These are phyloP conservation scores for Melanogrammus aeglefinus DNA, from an alignment of 2,797 vertebrate species.

Conservation along the genomic window DNA sequence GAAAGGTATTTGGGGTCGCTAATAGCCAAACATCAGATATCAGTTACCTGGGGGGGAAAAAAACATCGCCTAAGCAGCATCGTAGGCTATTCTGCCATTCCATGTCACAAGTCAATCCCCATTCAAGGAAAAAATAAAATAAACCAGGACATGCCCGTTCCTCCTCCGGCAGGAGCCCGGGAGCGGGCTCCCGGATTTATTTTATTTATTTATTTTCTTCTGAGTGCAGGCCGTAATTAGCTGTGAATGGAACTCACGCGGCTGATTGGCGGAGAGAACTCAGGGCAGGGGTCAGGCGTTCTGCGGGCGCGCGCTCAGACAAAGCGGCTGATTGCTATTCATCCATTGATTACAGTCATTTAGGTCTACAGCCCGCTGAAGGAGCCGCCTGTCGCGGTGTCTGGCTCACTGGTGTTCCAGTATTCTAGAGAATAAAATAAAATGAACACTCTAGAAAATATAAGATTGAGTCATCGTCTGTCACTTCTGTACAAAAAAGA, in stretches of 20 bases:
- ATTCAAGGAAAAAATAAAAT: conserved; percentile 47
- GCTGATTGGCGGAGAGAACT: conserved; percentile 62
- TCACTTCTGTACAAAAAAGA: not conserved
- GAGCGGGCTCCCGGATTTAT: conserved; percentile 48
- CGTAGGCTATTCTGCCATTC: conserved; percentile 12
- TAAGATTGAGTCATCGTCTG: conserved; percentile 28
- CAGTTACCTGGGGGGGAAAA: not conserved
- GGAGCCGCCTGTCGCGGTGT: conserved; percentile 48
- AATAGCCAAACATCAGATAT: too few relatives aligned
- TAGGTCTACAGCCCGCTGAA: conserved; percentile 60
- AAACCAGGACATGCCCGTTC: conserved; percentile 46
- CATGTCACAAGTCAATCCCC: conserved; percentile 30
- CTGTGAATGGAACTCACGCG: conserved; percentile 51
- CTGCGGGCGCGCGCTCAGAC: conserved; percentile 51
- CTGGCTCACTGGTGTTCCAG: conserved; percentile 15
- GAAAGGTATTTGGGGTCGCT: not conserved
- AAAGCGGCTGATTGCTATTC: conserved; percentile 77
- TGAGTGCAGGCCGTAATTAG: conserved; percentile 55
- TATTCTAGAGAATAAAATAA: not conserved
- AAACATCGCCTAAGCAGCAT: not conserved
- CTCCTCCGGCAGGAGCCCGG: conserved; percentile 51
- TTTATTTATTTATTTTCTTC: too few relatives aligned
- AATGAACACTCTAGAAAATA: conserved; percentile 8
- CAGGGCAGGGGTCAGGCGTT: conserved; percentile 55
- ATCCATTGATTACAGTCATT: conserved; percentile 74